These are phyloP conservation scores for Amblyjoppa fuscipennis DNA, from an alignment of 2,888 invertebrate genomes.

Conservation along the genomic window DNA sequence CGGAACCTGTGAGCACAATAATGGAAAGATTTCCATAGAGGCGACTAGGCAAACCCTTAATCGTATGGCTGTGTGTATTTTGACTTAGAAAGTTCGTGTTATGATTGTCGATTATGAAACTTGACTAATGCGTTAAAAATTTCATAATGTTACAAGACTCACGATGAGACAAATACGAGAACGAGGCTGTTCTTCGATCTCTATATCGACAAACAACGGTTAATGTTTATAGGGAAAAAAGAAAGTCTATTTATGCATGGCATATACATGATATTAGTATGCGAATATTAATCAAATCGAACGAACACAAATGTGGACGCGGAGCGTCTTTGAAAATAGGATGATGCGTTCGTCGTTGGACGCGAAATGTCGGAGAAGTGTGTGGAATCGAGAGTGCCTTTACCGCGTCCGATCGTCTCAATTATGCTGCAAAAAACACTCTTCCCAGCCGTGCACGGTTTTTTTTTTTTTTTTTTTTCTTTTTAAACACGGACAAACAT, in stretches of 20 bases:
- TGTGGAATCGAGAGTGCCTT: constrained; percentile 66
- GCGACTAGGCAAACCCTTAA: constrained; percentile 41
- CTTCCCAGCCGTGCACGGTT: constrained; percentile 29
- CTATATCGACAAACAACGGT: constrained; percentile 43
- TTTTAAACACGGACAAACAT: constrained; percentile 6
- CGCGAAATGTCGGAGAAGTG: not conserved
- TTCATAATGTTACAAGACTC: constrained; percentile 15
- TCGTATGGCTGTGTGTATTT: constrained; percentile 57
- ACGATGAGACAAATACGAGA: constrained; percentile 2
- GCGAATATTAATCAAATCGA: constrained; percentile 48
- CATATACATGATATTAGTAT: constrained; percentile 41
- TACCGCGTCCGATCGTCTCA: constrained; percentile 54
- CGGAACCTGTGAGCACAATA: constrained; percentile 62
- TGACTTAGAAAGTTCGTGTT: constrained; percentile 32
- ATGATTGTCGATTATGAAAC: constrained; percentile 15
- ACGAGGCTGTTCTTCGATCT: constrained; percentile 38
- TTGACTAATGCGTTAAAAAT: constrained; percentile 17
- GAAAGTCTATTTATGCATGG: constrained; percentile 60
- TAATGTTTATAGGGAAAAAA: constrained; percentile 37
- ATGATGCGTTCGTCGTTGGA: constrained; percentile 5
- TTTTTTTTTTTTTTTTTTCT: constrained; percentile 13
- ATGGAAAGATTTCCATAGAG: constrained; percentile 39
- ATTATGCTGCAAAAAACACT: constrained; percentile 16
- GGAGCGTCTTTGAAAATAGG: constrained; percentile 1
- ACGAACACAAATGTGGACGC: constrained; percentile 27